Conservation (phyloP, 2,797 vertebrate genomes). For the Macropus fuliginosus region DNA sequence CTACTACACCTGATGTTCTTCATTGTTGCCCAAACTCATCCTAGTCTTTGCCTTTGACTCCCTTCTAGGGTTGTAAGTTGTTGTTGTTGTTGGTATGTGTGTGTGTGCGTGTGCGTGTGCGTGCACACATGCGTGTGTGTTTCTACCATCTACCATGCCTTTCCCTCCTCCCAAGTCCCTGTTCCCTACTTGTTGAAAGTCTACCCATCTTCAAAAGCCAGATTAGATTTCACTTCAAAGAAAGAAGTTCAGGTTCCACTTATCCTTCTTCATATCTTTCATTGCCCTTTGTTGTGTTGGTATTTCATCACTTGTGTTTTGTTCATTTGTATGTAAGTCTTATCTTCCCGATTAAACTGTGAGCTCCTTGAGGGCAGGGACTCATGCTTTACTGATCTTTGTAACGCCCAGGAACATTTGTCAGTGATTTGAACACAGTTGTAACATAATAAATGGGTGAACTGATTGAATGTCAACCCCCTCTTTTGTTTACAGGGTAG, state of each 20-base stretch:
- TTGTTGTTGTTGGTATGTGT: too few species aligned
- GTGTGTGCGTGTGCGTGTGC: neutral
- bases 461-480: neutral
- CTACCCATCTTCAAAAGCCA: neutral
- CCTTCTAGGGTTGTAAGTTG: neutral
- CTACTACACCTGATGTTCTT: neutral
- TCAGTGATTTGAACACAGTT: neutral
- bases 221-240: neutral
- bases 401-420: neutral
- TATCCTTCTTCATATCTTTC: neutral
- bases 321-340: neutral
- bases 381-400: neutral
- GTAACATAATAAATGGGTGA: neutral
- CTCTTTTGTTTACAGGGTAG: neutral
- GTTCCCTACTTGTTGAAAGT: neutral
- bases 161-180: neutral
- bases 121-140: too few species aligned
- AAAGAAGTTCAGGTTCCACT: neutral
- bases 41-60: neutral
- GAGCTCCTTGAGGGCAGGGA: neutral
- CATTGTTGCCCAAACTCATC: neutral
- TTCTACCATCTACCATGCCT: neutral
- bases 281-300: neutral
- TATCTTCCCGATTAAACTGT: neutral
- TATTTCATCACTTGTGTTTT: neutral